Percentiles rank a stretch among this genome's conserved stretches.
phyloP scores from a whole-genome alignment of 1,140 invertebrate species.

The Augochlora pura region DNA sequence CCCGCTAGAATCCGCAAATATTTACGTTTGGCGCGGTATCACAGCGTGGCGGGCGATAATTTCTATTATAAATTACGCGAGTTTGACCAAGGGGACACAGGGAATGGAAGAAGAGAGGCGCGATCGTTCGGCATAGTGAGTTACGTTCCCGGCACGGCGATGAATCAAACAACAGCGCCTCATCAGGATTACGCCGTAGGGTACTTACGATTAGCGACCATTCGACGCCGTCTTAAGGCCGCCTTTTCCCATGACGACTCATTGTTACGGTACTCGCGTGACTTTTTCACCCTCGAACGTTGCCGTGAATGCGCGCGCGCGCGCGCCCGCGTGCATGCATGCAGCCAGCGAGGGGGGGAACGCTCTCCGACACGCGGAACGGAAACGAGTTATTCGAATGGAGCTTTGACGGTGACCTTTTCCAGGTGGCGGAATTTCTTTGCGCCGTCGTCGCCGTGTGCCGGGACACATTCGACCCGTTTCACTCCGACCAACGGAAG shows the following conservation, averaged over 20 bases:
- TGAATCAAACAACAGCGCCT: constrained; percentile 51
- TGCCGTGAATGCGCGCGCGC: constrained; percentile 26
- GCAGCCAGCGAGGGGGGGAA: too few species aligned
- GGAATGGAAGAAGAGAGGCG: too few species aligned
- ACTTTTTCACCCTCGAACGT: constrained; percentile 48
- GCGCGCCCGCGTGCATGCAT: too few species aligned
- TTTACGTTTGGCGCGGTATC: not conserved
- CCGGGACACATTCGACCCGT: not conserved
- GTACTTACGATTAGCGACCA: constrained; percentile 44
- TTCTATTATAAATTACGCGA: constrained; percentile 31
- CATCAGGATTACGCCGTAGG: constrained; percentile 46
- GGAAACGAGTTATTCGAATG: constrained; percentile 41
- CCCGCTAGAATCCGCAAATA: not conserved
- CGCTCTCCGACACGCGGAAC: constrained; percentile 26
- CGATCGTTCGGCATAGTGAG: constrained; percentile 16
- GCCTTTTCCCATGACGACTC: constrained; percentile 51
- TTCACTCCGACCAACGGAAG: not conserved
- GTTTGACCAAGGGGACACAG: too few species aligned
- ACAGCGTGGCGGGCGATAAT: not conserved
- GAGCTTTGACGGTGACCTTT: constrained; percentile 22
- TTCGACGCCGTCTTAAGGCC: constrained; percentile 42
- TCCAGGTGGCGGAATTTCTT: constrained; percentile 25
- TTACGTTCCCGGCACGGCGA: constrained; percentile 26
- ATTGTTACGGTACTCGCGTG: constrained; percentile 52
- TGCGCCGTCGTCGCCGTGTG: not conserved